phyloP scores from a whole-genome alignment of 2,113 vertebrate species.

The Phasianus colchicus region DNA sequence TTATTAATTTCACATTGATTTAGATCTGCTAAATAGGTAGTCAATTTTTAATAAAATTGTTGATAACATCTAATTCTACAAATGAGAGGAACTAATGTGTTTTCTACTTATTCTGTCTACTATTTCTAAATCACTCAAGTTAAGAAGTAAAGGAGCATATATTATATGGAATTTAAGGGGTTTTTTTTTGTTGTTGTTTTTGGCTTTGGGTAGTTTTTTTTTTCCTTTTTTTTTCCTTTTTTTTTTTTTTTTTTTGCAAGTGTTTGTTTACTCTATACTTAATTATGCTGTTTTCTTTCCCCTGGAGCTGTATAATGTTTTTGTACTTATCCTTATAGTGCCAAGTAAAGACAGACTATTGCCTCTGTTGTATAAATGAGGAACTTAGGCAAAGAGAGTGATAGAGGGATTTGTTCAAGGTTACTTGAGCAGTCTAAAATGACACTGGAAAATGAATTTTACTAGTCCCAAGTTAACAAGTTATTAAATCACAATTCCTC shows the following conservation, averaged over 20 bases:
- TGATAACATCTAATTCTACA: neutral
- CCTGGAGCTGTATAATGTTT: neutral
- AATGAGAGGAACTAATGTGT: neutral
- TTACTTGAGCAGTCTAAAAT: constrained; percentile 44
- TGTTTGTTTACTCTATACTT: neutral
- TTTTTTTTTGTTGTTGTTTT: neutral
- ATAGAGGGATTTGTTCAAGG: constrained; percentile 51
- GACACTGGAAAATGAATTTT: constrained; percentile 36
- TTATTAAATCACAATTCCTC: constrained; percentile 53
- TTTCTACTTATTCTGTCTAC: neutral
- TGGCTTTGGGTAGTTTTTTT: too few species aligned
- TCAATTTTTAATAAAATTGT: neutral
- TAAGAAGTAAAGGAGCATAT: neutral
- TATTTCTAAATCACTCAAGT: neutral
- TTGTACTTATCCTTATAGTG: neutral
- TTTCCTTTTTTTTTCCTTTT: neutral
- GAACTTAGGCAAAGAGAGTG: constrained; percentile 20
- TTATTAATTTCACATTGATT: neutral
- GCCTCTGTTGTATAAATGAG: constrained; percentile 1
- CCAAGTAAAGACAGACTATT: constrained; percentile 24
- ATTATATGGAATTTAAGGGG: neutral
- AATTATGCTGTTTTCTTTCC: neutral
- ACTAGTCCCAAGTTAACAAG: constrained; percentile 61
- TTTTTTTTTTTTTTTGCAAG: neutral
- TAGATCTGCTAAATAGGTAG: neutral